phyloP scores from a whole-genome alignment of 2,113 vertebrate species.

The Osmerus eperlanus region DNA sequence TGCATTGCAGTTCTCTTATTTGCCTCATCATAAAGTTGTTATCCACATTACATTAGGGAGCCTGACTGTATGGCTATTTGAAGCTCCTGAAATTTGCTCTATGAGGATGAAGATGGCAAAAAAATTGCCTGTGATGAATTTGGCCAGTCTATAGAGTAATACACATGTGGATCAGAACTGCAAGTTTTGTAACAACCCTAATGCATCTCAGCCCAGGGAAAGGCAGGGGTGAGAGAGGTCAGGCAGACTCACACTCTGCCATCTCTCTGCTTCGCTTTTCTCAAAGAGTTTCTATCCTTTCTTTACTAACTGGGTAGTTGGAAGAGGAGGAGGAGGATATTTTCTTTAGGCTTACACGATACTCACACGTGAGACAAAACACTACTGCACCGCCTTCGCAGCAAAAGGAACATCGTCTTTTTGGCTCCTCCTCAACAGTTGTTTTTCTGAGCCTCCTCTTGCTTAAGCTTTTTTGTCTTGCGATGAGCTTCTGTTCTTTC shows the following conservation, averaged over 20 bases:
- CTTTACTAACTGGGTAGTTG: neutral
- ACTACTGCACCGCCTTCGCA: conserved; percentile 20
- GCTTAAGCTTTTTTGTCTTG: conserved; percentile 61
- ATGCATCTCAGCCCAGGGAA: neutral
- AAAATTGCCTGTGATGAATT: neutral
- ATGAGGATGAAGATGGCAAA: neutral
- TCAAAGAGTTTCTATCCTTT: neutral
- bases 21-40: conserved; percentile 29
- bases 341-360: neutral
- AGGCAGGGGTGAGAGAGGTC: neutral
- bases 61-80: conserved; percentile 24
- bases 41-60: conserved; percentile 58
- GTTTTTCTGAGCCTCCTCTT: conserved; percentile 39
- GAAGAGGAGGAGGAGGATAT: neutral
- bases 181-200: neutral
- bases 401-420: conserved; percentile 7
- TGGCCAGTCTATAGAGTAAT: neutral
- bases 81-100: conserved; percentile 18
- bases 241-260: neutral
- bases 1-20: conserved; percentile 37
- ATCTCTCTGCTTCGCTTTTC: neutral
- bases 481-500: conserved; percentile 53
- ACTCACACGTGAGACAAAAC: neutral
- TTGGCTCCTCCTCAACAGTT: conserved; percentile 20
- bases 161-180: neutral